phyloP scores from a whole-genome alignment of 2,797 vertebrate species.

The Otolemur crassicaudatus region DNA sequence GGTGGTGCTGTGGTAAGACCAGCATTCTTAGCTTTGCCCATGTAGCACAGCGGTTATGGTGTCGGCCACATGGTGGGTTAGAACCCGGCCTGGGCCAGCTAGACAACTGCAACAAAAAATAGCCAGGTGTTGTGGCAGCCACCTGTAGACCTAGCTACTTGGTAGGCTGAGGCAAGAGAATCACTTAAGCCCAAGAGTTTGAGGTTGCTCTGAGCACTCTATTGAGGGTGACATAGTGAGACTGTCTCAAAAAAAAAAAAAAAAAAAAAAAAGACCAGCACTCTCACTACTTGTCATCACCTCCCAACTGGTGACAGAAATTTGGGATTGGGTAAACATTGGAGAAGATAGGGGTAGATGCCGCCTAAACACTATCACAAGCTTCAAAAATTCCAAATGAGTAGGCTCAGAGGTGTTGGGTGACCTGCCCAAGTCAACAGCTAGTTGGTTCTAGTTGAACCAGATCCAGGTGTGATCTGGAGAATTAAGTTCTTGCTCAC shows the following conservation, averaged over 20 bases:
- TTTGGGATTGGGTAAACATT: background rate
- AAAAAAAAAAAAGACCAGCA: background rate
- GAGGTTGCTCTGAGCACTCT: too few species aligned
- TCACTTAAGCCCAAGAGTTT: too few species aligned
- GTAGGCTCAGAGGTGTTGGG: background rate
- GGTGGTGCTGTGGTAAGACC: background rate
- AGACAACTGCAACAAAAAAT: too few species aligned
- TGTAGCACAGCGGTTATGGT: too few species aligned
- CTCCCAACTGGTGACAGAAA: background rate
- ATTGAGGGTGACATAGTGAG: too few species aligned
- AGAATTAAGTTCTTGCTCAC: background rate
- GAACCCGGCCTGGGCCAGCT: too few species aligned
- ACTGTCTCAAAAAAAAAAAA: too few species aligned
- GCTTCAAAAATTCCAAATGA: conserved; percentile 31
- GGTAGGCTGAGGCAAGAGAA: too few species aligned
- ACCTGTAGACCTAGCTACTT: too few species aligned
- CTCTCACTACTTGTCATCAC: background rate
- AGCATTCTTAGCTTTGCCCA: background rate
- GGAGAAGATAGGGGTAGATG: background rate
- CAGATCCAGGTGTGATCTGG: background rate
- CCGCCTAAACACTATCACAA: background rate
- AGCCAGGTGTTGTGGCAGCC: too few species aligned
- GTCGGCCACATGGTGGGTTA: too few species aligned
- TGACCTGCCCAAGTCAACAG: background rate
- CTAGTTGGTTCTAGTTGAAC: background rate